These are phyloP conservation scores for Drosophila punjabiensis DNA, from an alignment of 1,140 invertebrate genomes.

Conservation along the genomic window DNA sequence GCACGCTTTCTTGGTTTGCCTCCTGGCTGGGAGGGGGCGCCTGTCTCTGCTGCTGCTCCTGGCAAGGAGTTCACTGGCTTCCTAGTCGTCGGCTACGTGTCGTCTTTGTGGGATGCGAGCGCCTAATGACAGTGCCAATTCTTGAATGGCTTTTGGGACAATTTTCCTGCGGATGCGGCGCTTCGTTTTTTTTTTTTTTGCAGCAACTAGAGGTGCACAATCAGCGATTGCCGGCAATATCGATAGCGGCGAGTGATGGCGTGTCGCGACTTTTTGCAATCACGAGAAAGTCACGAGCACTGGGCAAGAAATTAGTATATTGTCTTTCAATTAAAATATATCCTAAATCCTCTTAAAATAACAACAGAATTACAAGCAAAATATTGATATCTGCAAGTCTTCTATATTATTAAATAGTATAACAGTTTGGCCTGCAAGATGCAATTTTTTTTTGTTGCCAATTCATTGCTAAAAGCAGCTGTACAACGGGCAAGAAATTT, in stretches of 20 bases:
- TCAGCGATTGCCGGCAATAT: slow-evolving; percentile 3
- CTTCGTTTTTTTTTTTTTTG: slow-evolving; percentile 26
- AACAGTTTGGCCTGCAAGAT: too few species aligned
- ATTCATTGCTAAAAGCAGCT: too few species aligned
- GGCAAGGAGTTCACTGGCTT: neutral
- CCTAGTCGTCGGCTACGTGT: neutral
- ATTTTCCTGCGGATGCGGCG: slow-evolving; percentile 31
- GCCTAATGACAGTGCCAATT: slow-evolving; percentile 3
- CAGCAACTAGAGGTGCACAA: slow-evolving; percentile 4
- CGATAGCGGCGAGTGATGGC: slow-evolving; percentile 7
- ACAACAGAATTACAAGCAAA: too few species aligned
- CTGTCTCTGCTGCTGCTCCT: slow-evolving; percentile 6
- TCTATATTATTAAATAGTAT: too few species aligned
- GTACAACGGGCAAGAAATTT: neutral
- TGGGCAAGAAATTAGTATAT: neutral
- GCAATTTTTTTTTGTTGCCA: too few species aligned
- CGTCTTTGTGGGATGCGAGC: neutral
- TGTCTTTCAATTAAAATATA: neutral
- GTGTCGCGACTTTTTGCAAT: neutral
- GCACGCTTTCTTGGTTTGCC: slow-evolving; percentile 13
- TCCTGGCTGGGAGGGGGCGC: neutral
- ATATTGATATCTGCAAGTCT: too few species aligned
- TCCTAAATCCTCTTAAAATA: neutral
- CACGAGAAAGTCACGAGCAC: neutral
- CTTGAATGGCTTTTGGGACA: slow-evolving; percentile 7